phyloP scores from a whole-genome alignment of 2,113 vertebrate genomes.

The Ploceus nigricollis region DNA sequence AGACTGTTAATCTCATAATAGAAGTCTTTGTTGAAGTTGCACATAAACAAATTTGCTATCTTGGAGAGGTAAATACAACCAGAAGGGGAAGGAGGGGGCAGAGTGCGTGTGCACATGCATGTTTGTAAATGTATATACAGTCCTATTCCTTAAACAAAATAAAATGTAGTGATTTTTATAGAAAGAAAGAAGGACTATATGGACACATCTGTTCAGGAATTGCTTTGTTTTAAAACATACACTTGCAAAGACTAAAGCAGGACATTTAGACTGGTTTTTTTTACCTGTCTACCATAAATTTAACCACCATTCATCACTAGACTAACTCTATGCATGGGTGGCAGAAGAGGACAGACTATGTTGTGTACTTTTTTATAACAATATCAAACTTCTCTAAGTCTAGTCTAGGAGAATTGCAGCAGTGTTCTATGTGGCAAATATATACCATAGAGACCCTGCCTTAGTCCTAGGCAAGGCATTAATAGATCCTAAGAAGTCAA shows the following conservation, averaged over 20 bases:
- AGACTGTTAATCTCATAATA: constrained; percentile 98
- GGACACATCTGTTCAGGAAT: neutral
- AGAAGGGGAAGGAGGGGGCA: neutral
- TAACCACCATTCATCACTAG: neutral
- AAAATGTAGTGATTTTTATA: neutral
- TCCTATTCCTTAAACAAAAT: neutral
- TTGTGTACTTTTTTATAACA: neutral
- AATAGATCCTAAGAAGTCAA: neutral
- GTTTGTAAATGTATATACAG: neutral
- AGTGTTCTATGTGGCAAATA: neutral
- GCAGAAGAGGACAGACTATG: neutral
- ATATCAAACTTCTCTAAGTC: neutral
- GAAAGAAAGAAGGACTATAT: neutral
- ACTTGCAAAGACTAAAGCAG: neutral
- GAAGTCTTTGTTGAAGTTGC: constrained; percentile 99
- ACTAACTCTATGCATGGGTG: neutral
- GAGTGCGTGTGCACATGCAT: accelerated
- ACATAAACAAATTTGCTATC: constrained; percentile 98
- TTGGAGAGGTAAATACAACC: constrained; percentile 87
- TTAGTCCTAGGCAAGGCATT: neutral
- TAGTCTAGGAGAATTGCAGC: neutral
- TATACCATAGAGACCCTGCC: neutral
- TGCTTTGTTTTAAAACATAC: neutral
- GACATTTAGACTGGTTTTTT: neutral
- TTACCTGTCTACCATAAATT: neutral